phyloP scores from a whole-genome alignment of 2,888 invertebrate genomes.

The Atherix ibis region DNA sequence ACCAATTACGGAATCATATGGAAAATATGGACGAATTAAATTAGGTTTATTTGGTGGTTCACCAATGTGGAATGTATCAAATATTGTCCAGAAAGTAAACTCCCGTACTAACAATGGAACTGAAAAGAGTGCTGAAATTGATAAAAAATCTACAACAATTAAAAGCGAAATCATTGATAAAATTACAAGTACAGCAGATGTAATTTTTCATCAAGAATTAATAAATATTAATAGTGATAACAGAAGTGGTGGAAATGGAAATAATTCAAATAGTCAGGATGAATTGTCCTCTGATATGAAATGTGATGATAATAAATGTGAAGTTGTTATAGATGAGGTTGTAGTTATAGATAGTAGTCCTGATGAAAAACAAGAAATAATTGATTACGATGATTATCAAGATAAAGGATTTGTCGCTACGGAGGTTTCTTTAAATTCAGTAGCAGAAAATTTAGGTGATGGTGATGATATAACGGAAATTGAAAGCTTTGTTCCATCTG shows the following conservation, averaged over 20 bases:
- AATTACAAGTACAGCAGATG: background rate
- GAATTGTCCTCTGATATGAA: too few relatives aligned
- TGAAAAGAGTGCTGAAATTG: background rate
- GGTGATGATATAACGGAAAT: slow-evolving; percentile 42
- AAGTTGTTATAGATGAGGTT: slow-evolving; percentile 12
- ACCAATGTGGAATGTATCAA: slow-evolving; percentile 41
- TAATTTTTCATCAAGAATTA: too few relatives aligned
- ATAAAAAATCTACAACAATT: background rate
- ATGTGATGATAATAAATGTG: too few relatives aligned
- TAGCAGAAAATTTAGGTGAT: slow-evolving; percentile 39
- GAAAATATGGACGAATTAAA: slow-evolving; percentile 42
- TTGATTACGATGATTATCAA: slow-evolving; percentile 43
- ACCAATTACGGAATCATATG: slow-evolving; percentile 29
- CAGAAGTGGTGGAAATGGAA: slow-evolving; percentile 1
- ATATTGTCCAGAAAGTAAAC: slow-evolving; percentile 8
- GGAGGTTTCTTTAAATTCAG: slow-evolving; percentile 41
- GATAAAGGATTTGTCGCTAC: slow-evolving; percentile 40
- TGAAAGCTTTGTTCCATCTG: slow-evolving; percentile 36
- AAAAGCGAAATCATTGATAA: background rate
- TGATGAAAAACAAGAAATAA: slow-evolving; percentile 34
- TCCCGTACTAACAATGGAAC: background rate
- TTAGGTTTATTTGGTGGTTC: slow-evolving; percentile 49
- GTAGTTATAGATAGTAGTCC: slow-evolving; percentile 26
- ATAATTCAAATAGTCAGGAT: too few relatives aligned
- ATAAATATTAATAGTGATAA: too few relatives aligned